Evolutionary conservation across 2,888 invertebrate genomes (phyloP), one percentile per base, ranked within the genome.

Genomic region (Drosophila gaucha): DNA sequence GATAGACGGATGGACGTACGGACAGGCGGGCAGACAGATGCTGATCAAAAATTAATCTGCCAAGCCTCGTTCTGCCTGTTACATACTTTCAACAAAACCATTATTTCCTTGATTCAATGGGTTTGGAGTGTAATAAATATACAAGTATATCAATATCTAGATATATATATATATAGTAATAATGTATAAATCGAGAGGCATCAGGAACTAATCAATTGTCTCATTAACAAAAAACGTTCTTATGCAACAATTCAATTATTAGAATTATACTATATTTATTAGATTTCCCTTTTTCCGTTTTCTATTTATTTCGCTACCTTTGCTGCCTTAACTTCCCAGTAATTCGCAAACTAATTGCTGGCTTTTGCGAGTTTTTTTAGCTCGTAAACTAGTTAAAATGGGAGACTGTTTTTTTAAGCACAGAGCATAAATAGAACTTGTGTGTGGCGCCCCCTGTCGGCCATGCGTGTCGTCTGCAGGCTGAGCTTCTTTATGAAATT

Each of bases 401-500:
- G 35, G 14, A 43, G 35, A 24, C 14, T 24, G 22, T 26, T 43
- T 16, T n/a, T 35, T 28, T n/a, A 20, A 47, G 16, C 14, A 22
- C 6, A 16, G 26, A 1, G 60, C 60, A 54, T 60, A 60, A 51
- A 30, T 24, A 55, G 46, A 12, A 38, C 39, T 24, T 39, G 66
- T 52, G 16, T 59, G 36, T 63, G 83, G 35, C 63, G 67, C 67
- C 85, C 83, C 73, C 80, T 82, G 38, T 33, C 33, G 86, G 38
- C 57, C 54, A 64, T 52, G 66, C 80, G 52, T 78, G 86, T 62
- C 65, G 74, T 72, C 65, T 69, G 50, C 18, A 6, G 28, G 31
- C 14, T 63, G 16, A 51, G 33, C 67, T 52, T 52, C 74, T 82
- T 66, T 80, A 86, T 78, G 60, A 86, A 88, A 86, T 86, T 82